Evolutionary conservation across 2,113 vertebrate species (phyloP), one percentile per base, ranked within the genome.

Genomic region (Tringa solitaria): DNA sequence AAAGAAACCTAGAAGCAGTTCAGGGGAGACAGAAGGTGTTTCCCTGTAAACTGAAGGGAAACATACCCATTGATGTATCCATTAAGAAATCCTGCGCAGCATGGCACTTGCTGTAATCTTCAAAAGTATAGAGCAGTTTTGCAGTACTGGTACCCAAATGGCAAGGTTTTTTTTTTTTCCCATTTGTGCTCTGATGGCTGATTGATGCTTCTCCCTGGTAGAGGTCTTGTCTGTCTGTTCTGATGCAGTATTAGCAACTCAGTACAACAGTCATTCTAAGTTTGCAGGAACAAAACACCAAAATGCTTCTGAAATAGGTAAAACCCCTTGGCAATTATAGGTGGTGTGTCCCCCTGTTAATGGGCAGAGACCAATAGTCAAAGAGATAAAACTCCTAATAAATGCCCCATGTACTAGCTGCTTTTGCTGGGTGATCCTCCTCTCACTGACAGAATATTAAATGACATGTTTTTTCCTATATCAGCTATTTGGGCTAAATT

Each of bases 1-100:
- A 87, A 84, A 94, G 79, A 97, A 92, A 90, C 74, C 76, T 82
- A 67, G 43, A 85, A 93, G 70, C 57, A 70, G n/a, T 86, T 90
- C 2, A 3, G 53, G 53, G 53, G 28, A 54, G 28, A 48, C 94
- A 96, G 93, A 92, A 87, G 51, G 39, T 8, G 30, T 69, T 75
- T 35, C 64, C 32, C 33, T 89, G 27, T 84, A 53, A 91, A 60
- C 43, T 50, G 8, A 63, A 37, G 35, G 56, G 48, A 86, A 90
- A 45, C 5, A 8, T 76, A 75, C 7, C 35, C 24, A 19, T 18
- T 75, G 51, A 41, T 30, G 16, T 76, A 63, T n/a, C 14, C 21
- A 14, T 51, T 57, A 60, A 91, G 80, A 84, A 91, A 51, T 72
- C 23, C 35, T 82, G 21, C 84, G 28, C 24, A 69, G 79, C 39